Base-by-base conservation (phyloP, 2,888 invertebrate genomes). In the Ormyrus labotus region DNA sequence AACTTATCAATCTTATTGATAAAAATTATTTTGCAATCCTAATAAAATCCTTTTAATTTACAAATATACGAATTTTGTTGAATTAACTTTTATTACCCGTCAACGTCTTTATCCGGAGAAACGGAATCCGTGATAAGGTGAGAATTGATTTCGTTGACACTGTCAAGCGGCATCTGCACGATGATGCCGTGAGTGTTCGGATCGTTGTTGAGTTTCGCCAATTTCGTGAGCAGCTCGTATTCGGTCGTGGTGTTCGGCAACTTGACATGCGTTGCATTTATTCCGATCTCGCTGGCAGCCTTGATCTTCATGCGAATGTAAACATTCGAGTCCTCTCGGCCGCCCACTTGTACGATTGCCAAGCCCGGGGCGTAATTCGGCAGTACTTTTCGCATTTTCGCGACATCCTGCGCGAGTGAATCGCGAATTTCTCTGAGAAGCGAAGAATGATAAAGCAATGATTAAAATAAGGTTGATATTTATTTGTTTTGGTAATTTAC, bases 281-380 rank as follows among this genome's bases (percentile, higher is more conserved):
- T 97, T 78, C 99, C 99, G 85, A 99, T 96, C 86, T 97, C 96
- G 73, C 92, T 93, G 0, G 99, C 99, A 0, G 97, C 96, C 90
- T 96, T 97, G 78, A 98, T 93, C 92, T 99, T 99, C 95, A 97
- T 97, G 55, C 97, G 93, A 88, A 99, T 99, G 92, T 99, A 99
- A 6, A 99, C 98, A 92, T 99, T 99, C 64, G 99, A 99, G 91
- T 99, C 99, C 90, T 98, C 97, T 0, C 99, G 93, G 1, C 95
- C 96, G 10, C 99, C 99, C 81, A 99, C 99, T 93, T 99, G 96
- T 64, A 99, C 96, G 88, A 99, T 98, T 45, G 98, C 96, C 84
- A 99, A 92, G 11, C 95, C 95, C 0, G 96, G 95, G 83, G 91
- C 91, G 90, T 96, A 97, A 81, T 92, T 91, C 2, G 95, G 92